phyloP scores from a whole-genome alignment of 2,113 vertebrate species.

The Machaerirhynchus nigripectus region DNA sequence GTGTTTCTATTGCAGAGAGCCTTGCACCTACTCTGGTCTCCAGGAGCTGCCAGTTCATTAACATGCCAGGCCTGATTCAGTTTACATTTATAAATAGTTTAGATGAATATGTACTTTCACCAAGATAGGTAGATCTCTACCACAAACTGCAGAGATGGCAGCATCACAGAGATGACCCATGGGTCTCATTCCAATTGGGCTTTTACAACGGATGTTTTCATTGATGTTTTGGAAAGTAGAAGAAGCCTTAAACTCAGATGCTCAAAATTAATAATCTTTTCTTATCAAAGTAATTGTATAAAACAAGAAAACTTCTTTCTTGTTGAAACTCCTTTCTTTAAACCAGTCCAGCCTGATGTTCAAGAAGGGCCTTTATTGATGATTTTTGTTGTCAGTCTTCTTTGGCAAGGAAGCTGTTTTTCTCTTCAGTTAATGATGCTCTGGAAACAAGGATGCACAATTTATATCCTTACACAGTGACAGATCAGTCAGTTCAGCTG shows the following conservation, averaged over 20 bases:
- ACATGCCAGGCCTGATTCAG: background rate
- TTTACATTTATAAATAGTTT: background rate
- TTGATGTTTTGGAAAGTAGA: background rate
- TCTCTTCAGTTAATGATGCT: conserved; percentile 21
- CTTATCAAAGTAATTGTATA: background rate
- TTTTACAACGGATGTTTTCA: background rate
- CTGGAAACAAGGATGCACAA: background rate
- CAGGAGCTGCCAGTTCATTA: background rate
- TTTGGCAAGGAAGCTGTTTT: background rate
- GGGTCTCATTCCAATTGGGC: background rate
- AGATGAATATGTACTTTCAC: background rate
- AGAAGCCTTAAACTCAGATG: background rate
- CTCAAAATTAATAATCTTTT: background rate
- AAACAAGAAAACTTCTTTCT: background rate
- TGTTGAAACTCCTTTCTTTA: background rate
- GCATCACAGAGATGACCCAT: background rate
- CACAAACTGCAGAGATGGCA: background rate
- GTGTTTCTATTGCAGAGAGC: background rate
- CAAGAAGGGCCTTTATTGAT: background rate
- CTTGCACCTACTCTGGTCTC: background rate
- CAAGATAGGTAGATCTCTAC: background rate
- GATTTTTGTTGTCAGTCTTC: conserved; percentile 4
- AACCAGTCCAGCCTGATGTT: background rate
- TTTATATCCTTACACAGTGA: background rate
- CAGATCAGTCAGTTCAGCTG: background rate